Evolutionary conservation across 2,797 vertebrate genomes (phyloP), one percentile per base, ranked within the genome.

Genomic region (Ctenochaetus hawaiiensis): DNA sequence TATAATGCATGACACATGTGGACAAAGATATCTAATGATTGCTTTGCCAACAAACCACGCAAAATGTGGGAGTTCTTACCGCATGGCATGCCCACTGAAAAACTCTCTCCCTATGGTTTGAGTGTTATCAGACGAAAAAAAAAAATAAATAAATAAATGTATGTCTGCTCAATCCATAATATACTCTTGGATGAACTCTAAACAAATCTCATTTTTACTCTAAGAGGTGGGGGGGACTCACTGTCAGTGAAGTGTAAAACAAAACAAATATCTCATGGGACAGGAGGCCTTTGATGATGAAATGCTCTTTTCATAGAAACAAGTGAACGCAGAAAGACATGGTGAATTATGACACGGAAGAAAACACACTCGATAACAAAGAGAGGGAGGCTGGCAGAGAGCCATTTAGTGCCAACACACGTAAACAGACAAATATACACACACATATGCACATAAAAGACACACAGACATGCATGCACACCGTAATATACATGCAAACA

Each of bases 101-200:
- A 34, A 49, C 30, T 58, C 53, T 51, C 26, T 20, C 16, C 71
- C 53, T 63, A 22, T 43, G 65, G 22, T n/a, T 82, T 34, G 57
- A 77, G 49, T 44, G 12, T 20, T 45, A 59, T 67, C 22, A 60
- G 58, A 72, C 41, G 12, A 83, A 80, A 52, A 75, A 47, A 59
- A 54, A 16, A 8, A 23, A 10, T 41, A 5, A 13, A 3, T 3
- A 1, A 41, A 64, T 60, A 65, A 81, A 80, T 60, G 0, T 53
- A 77, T 77, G 56, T 37, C 75, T 91, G 92, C 91, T 91, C 91
- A 90, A 81, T 93, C 88, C 77, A 91, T 77, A 81, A 76, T 87
- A 83, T 85, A 90, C 75, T 91, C 82, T 91, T 94, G 93, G 89
- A 93, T 60, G 85, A 92, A 89, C 82, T 93, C 87, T 71, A 92